A percentile compares a stretch with the other conserved stretches of the same genome.
phyloP scores from a whole-genome alignment of 2,888 invertebrate species.

The Pteria penguin region DNA sequence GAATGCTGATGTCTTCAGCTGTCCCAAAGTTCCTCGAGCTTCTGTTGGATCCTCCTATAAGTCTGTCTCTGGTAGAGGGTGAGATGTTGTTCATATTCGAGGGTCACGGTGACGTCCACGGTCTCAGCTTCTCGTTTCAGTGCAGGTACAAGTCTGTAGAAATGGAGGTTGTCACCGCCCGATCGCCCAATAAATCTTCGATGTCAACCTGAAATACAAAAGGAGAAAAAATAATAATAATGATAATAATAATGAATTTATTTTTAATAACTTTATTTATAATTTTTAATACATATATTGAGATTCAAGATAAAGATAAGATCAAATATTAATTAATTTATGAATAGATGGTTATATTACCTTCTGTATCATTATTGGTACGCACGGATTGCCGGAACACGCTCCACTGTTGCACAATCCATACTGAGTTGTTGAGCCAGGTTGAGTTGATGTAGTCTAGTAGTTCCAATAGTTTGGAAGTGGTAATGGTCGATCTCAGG shows the following conservation, averaged over 20 bases:
- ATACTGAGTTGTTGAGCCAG: constrained; percentile 6
- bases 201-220: constrained; percentile 22
- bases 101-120: too few relatives aligned
- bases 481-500: too few relatives aligned
- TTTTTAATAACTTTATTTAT: too few relatives aligned
- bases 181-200: constrained; percentile 2
- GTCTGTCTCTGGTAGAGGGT: too few relatives aligned
- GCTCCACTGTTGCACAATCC: constrained; percentile 17
- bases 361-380: constrained; percentile 40
- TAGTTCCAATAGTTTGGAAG: too few relatives aligned
- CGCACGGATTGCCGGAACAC: constrained; percentile 16
- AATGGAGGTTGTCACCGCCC: background rate
- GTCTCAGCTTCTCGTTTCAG: constrained; percentile 17
- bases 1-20: too few relatives aligned
- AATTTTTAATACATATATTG: too few relatives aligned
- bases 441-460: constrained; percentile 13
- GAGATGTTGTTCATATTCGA: too few relatives aligned
- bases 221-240: background rate
- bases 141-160: constrained; percentile 11
- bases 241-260: too few relatives aligned
- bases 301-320: too few relatives aligned
- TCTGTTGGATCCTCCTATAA: too few relatives aligned
- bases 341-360: constrained; percentile 3
- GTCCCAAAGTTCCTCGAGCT: too few relatives aligned
- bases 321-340: background rate